These are phyloP conservation scores for Ceratosolen solmsi DNA, from an alignment of 1,140 invertebrate genomes.

Conservation along the genomic window DNA sequence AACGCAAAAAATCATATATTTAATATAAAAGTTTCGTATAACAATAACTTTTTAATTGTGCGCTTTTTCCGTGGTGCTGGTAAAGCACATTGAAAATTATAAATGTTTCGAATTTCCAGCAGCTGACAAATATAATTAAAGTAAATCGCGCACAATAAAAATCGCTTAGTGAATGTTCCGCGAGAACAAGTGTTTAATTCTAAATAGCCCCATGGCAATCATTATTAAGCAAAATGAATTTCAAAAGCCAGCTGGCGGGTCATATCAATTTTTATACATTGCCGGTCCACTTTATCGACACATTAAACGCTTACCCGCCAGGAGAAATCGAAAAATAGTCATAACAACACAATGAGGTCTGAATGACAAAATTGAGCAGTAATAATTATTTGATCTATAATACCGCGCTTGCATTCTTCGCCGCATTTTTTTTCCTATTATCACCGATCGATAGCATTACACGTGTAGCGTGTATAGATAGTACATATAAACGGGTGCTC, in stretches of 20 bases:
- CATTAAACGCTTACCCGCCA: neutral
- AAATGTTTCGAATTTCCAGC: neutral
- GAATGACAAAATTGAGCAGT: neutral
- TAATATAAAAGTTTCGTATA: neutral
- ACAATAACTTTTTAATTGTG: neutral
- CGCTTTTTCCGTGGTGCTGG: neutral
- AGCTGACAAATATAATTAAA: neutral
- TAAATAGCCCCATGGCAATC: neutral
- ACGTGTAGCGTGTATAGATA: slow-evolving; percentile 28
- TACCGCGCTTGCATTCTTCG: neutral
- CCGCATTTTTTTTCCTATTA: slow-evolving; percentile 7
- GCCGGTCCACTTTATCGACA: neutral
- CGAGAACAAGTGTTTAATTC: neutral
- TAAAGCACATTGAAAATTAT: neutral
- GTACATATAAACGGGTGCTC: neutral
- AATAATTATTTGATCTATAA: slow-evolving; percentile 28
- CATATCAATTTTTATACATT: slow-evolving; percentile 29
- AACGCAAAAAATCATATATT: neutral
- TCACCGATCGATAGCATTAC: slow-evolving; percentile 45
- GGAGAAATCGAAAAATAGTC: neutral
- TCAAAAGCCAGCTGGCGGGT: neutral
- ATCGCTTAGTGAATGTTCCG: neutral
- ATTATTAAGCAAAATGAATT: neutral
- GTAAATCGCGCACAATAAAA: neutral
- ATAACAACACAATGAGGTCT: no score